Evolutionary conservation across 92 coral and sea anemone genomes (phyloP).

Genomic region (Bergia puertoricense): DNA sequence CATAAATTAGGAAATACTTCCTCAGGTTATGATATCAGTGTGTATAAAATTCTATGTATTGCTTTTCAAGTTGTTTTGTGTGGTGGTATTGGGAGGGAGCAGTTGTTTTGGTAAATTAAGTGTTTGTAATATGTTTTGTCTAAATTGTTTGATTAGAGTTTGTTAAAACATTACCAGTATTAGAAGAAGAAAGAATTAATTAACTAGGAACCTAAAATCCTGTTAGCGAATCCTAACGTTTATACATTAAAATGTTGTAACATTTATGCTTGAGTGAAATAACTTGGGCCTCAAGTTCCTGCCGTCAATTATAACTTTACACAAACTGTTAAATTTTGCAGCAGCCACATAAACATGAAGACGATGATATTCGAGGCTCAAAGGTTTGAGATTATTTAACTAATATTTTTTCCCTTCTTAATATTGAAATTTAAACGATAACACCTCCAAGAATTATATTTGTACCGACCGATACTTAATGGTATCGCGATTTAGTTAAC

Average conservation of each 20-base stretch:
- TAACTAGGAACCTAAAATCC: background rate
- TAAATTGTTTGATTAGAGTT: too few relatives aligned
- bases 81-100: too few relatives aligned
- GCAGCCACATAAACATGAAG: constrained; percentile 27
- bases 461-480: too few relatives aligned
- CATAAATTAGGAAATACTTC: too few relatives aligned
- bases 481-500: too few relatives aligned
- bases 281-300: background rate
- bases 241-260: background rate
- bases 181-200: too few relatives aligned
- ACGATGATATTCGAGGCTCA: constrained; percentile 35
- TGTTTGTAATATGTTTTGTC: too few relatives aligned
- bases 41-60: too few relatives aligned
- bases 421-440: background rate
- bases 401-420: background rate
- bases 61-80: too few relatives aligned
- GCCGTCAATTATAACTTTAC: background rate
- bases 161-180: too few relatives aligned
- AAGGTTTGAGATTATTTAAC: constrained; percentile 25
- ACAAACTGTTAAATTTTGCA: constrained; percentile 15
- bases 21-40: too few relatives aligned
- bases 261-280: background rate
- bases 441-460: background rate
- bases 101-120: too few relatives aligned
- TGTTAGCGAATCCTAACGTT: background rate